Conservation (phyloP, 2,888 invertebrate species). For the Noctua pronuba region DNA sequence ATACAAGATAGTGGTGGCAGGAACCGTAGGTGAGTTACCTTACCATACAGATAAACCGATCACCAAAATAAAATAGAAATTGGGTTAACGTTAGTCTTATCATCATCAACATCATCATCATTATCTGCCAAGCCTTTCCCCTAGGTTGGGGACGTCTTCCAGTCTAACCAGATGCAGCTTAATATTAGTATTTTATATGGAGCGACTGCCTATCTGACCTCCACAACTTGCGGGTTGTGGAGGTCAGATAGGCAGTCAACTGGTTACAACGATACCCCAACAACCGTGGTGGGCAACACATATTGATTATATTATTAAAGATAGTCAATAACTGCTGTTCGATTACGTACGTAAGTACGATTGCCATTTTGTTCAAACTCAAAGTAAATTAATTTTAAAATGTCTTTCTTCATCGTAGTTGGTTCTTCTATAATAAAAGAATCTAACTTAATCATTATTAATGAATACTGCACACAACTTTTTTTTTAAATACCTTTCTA, state of each 20-base stretch:
- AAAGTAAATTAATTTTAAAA: not conserved
- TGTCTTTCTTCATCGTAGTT: not conserved
- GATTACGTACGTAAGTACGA: too few species aligned
- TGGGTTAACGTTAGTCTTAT: not conserved
- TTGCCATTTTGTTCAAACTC: not conserved
- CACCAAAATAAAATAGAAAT: not conserved
- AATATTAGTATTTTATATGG: not conserved
- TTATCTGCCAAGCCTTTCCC: not conserved
- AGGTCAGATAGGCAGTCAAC: too few species aligned
- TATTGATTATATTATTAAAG: not conserved
- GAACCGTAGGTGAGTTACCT: not conserved
- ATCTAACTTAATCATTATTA: not conserved
- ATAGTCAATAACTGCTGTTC: not conserved
- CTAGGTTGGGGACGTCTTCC: not conserved
- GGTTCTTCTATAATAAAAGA: too few species aligned
- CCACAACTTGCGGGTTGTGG: too few species aligned
- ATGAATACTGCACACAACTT: too few species aligned
- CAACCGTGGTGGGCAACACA: not conserved
- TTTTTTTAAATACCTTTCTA: not conserved
- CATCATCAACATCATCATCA: not conserved
- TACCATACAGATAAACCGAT: not conserved
- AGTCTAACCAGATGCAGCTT: not conserved
- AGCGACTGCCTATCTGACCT: not conserved
- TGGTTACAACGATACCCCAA: not conserved
- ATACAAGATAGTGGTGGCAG: not conserved